Conservation (phyloP, 2,113 vertebrate species). For the Chaenocephalus aceratus region DNA sequence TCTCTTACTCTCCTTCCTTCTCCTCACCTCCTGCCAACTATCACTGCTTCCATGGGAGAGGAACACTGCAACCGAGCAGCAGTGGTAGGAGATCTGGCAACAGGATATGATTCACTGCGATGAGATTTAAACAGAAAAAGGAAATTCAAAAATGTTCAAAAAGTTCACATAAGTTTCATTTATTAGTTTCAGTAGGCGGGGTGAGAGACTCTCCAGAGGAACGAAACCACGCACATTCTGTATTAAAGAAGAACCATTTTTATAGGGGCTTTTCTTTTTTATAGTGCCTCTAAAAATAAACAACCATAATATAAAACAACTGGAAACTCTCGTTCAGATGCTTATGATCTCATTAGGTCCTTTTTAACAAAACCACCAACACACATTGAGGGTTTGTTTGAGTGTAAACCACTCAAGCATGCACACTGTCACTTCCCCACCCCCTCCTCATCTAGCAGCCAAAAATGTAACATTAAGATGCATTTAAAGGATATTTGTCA, state of each 20-base stretch:
- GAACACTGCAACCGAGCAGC: slow-evolving; percentile 1
- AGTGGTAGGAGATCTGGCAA: slow-evolving; percentile 1
- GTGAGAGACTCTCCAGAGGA: too few species aligned
- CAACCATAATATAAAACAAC: neutral
- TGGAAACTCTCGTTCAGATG: neutral
- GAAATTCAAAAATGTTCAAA: too few species aligned
- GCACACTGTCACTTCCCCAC: neutral
- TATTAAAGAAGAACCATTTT: too few species aligned
- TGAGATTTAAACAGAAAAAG: too few species aligned
- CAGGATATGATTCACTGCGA: neutral
- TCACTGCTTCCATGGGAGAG: slow-evolving; percentile 40
- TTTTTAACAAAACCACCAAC: neutral
- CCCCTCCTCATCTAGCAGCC: neutral
- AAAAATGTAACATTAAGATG: neutral
- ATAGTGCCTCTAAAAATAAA: neutral
- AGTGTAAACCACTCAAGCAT: neutral
- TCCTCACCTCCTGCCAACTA: slow-evolving; percentile 36
- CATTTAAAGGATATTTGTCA: neutral
- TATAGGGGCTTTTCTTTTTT: too few species aligned
- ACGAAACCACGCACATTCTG: too few species aligned
- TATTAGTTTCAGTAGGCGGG: too few species aligned
- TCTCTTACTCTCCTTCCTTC: slow-evolving; percentile 59
- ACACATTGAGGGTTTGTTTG: neutral
- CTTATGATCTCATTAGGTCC: neutral
- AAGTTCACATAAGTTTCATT: too few species aligned